Base-by-base conservation (phyloP, 2,113 vertebrate genomes). In the Neofelis nebulosa region DNA sequence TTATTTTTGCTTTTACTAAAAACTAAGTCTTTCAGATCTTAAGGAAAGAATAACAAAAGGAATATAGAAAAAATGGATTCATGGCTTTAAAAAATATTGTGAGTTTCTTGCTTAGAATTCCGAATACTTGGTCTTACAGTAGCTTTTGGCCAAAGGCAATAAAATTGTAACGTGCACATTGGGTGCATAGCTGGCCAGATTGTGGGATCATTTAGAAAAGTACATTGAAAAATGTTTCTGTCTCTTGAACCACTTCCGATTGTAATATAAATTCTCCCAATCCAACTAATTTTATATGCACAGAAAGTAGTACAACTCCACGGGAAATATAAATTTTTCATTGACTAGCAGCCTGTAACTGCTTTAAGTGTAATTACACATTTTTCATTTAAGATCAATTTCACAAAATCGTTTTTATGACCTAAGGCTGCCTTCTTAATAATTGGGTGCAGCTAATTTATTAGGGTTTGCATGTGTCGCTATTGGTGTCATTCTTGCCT, bases 321-420 rank as follows among this genome's bases (percentile, higher is more conserved):
- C 5, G 14, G 96, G 68, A 94, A 94, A 97, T 92, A 89, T 3
- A 13, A 2, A 0, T 63, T 97, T 98, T 97, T 97, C 29, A 50
- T 85, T 97, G 97, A 82, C 92, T 97, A 97, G 80, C 76, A 65
- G 55, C 83, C 65, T 97, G 63, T 84, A 92, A 65, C 83, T 93
- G 25, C 94, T 97, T 97, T 83, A 91, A 98, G 84, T 97, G 95
- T 97, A 98, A 98, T 97, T 94, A 98, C 85, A 95, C 94, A 97
- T 94, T 65, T 97, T 92, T 97, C 95, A 90, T 93, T 96, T 81
- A 91, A 98, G 97, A 97, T 66, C 92, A 79, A 96, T 80, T 79
- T 88, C 81, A 89, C 83, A 98, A 96, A 98, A 93, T 52, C 1
- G 11, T 95, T 96, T 97, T 83, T 84, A 52, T 89, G 69, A 93